These are phyloP conservation scores for Paraescarpia echinospica DNA, from an alignment of 1,140 invertebrate species.

Conservation along the genomic window DNA sequence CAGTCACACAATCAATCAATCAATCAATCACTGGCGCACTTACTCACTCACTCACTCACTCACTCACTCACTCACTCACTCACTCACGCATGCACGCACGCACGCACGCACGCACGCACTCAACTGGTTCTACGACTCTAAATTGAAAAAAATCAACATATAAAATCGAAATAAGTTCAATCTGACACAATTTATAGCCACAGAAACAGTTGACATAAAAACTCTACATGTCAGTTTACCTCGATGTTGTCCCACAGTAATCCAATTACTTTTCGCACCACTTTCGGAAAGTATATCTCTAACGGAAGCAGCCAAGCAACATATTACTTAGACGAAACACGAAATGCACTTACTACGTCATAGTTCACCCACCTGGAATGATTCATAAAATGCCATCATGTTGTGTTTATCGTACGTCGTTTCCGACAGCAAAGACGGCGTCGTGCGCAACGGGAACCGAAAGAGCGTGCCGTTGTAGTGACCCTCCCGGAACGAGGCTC, in stretches of 20 bases:
- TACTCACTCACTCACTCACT: constrained; percentile 30
- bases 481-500: constrained; percentile 32
- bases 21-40: constrained; percentile 29
- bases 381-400: constrained; percentile 32
- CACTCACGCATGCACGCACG: too few species aligned
- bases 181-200: too few species aligned
- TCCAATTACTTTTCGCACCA: too few species aligned
- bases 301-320: too few species aligned
- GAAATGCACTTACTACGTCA: neutral
- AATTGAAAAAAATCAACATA: too few species aligned
- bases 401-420: constrained; percentile 28
- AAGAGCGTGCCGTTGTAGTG: constrained; percentile 40
- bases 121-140: too few species aligned
- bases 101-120: neutral
- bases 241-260: too few species aligned
- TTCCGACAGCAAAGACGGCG: constrained; percentile 14
- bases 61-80: constrained; percentile 21
- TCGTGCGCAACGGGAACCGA: constrained; percentile 31
- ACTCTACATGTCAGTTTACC: too few species aligned
- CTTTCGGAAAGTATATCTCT: too few species aligned
- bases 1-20: constrained; percentile 29
- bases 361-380: neutral
- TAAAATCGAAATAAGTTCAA: too few species aligned
- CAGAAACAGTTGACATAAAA: too few species aligned
- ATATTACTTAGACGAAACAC: too few species aligned